Base-by-base conservation (phyloP, 2,888 invertebrate genomes). In the Neria commutata region DNA sequence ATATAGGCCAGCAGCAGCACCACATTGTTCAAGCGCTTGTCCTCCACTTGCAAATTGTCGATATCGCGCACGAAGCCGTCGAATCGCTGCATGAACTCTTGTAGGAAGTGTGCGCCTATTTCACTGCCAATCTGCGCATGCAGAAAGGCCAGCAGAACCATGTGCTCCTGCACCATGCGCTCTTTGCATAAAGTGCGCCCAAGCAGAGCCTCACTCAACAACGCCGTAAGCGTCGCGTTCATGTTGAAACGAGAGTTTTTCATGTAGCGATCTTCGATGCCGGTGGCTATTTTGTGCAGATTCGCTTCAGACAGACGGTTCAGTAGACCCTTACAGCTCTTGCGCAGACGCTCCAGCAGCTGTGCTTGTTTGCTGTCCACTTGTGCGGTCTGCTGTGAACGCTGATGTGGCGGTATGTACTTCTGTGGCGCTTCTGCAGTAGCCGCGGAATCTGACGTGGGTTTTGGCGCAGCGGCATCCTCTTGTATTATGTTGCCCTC, bases 71-170 rank as follows among this genome's bases (percentile, higher is more conserved):
- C 82, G 75, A 87, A 81, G 10, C 83, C 79, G 60, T 91, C 86
- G 68, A 94, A 91, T 73, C 84, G 85, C 67, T 87, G 86, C 0
- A 89, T 85, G 49, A 92, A 77, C 55, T 85, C 86, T 81, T 96
- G 91, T 8, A 96, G 82, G 77, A 96, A 92, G 80, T 91, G 89
- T 0, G 94, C 93, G 8, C 94, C 95, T 52, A 98, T 88, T 86
- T 98, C 97, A 2, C 88, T 88, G 14, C 94, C 97, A 37, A 98
- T 87, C 79, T 95, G 95, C 0, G 93, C 92, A 79, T 97, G 95
- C 26, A 97, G 80, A 63, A 94, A 86, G 0, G 93, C 87, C 14
- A 98, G 83, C 1, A 98, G 78, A 68, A 95, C 88, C 25, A 91
- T 88, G 73, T 95, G 91, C 71, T 98, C 97, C 17, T 92, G 87